Conservation (phyloP, 2,888 invertebrate genomes). For the Polyommatus icarus region DNA sequence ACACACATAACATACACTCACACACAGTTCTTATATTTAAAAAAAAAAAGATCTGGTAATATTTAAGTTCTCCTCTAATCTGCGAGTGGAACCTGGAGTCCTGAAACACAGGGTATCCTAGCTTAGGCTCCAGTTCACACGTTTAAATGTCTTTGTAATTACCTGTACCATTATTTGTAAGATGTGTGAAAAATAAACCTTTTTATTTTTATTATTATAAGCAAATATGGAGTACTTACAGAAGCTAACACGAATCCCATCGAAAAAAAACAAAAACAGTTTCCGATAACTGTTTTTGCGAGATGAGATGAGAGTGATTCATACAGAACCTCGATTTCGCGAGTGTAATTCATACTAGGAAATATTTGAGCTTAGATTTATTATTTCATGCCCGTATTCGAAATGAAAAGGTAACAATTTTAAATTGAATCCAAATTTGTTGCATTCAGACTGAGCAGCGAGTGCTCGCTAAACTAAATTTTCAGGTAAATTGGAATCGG, state of each 20-base stretch:
- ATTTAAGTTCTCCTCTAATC: too few species aligned
- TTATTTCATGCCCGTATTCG: constrained; percentile 18
- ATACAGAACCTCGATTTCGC: neutral
- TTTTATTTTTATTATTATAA: too few species aligned
- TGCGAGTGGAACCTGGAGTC: too few species aligned
- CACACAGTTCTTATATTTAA: too few species aligned
- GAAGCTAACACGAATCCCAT: neutral
- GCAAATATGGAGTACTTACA: neutral
- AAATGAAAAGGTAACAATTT: constrained; percentile 15
- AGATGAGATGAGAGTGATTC: constrained; percentile 7
- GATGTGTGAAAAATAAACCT: too few species aligned
- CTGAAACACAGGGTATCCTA: too few species aligned
- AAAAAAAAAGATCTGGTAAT: too few species aligned
- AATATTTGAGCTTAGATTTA: constrained; percentile 6
- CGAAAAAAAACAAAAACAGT: neutral
- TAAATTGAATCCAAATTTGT: constrained; percentile 18
- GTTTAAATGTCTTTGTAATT: too few species aligned
- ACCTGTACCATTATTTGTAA: too few species aligned
- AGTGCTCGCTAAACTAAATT: constrained; percentile 8
- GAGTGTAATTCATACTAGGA: neutral
- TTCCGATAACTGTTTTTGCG: neutral
- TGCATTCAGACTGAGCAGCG: constrained; percentile 3
- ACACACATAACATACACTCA: too few species aligned
- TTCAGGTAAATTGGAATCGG: constrained; percentile 1
- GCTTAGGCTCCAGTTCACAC: too few species aligned